Evolutionary conservation across 1,140 invertebrate genomes (phyloP).

Genomic region (Dendroctonus ponderosae): DNA sequence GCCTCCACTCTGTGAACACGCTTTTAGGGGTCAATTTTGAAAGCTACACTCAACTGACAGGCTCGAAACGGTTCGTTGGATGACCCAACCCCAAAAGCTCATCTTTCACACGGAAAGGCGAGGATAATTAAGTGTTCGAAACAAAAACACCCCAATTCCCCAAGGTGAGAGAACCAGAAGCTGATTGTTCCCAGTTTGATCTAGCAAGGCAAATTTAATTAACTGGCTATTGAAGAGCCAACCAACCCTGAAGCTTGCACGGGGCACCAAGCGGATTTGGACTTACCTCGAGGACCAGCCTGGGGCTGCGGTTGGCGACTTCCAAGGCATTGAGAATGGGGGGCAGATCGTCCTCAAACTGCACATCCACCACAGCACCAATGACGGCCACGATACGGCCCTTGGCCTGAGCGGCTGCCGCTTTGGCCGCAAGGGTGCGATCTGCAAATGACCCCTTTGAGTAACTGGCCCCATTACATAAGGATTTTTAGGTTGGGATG

Average conservation of each 20-base stretch:
- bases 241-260: constrained; percentile 33
- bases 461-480: not conserved
- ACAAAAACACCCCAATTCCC: constrained; percentile 16
- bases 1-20: too few relatives aligned
- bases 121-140: constrained; percentile 11
- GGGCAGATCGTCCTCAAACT: constrained; percentile 94
- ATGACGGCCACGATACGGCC: constrained; percentile 93
- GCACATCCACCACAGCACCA: constrained; percentile 99
- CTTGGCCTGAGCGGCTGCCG: constrained; percentile 54
- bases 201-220: constrained; percentile 30
- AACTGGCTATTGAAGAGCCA: constrained; percentile 20
- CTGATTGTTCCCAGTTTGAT: constrained; percentile 3
- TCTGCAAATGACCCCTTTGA: constrained; percentile 36
- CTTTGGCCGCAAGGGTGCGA: constrained; percentile 49
- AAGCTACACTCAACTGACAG: too few relatives aligned
- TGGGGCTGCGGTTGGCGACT: constrained; percentile 77
- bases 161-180: constrained; percentile 10
- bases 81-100: too few relatives aligned
- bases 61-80: too few relatives aligned
- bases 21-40: too few relatives aligned
- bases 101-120: too few relatives aligned
- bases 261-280: not conserved
- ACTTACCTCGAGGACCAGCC: constrained; percentile 66
- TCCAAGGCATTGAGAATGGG: constrained; percentile 98
- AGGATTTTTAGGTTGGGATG: too few relatives aligned